These are phyloP conservation scores for Tetramorium alpestre DNA, from an alignment of 1,140 invertebrate genomes.

Conservation along the genomic window DNA sequence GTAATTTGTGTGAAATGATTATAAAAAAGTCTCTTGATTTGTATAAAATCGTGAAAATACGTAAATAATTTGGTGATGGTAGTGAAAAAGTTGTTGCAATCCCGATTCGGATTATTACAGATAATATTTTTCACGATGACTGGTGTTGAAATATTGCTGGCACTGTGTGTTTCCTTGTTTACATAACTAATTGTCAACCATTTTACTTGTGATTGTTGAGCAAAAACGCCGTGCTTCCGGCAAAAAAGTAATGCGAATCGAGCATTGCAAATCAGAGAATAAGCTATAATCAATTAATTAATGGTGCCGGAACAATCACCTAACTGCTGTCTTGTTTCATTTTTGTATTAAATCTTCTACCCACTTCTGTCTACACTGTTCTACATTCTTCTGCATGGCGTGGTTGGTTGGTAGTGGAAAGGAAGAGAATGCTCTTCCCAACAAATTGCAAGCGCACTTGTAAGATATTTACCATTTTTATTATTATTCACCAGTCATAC, in stretches of 20 bases:
- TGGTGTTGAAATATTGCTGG: conserved; percentile 1
- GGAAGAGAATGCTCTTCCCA: conserved; percentile 90
- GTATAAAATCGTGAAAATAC: conserved; percentile 26
- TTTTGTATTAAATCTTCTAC: conserved; percentile 86
- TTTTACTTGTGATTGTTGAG: background rate
- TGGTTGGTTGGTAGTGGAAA: conserved; percentile 88
- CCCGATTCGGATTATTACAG: conserved; percentile 78
- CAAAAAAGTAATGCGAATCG: conserved; percentile 74
- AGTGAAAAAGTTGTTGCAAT: conserved; percentile 74
- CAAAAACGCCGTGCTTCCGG: background rate
- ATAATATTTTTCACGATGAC: conserved; percentile 4
- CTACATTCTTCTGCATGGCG: conserved; percentile 89
- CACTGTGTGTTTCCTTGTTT: background rate
- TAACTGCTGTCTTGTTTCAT: conserved; percentile 86
- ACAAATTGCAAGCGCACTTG: conserved; percentile 90
- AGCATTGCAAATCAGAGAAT: conserved; percentile 63
- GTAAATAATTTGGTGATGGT: conserved; percentile 76
- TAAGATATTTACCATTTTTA: conserved; percentile 87
- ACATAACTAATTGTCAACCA: conserved; percentile 8
- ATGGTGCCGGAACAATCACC: conserved; percentile 84
- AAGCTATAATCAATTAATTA: conserved; percentile 78
- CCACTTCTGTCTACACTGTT: conserved; percentile 86
- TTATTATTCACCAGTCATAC: conserved; percentile 79
- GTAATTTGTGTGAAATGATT: conserved; percentile 24
- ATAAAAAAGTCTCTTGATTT: conserved; percentile 7